Percentiles rank a stretch among this genome's conserved stretches.
phyloP scores from a whole-genome alignment of 92 coral and sea anemone genomes.

The Zoanthus sociatus region DNA sequence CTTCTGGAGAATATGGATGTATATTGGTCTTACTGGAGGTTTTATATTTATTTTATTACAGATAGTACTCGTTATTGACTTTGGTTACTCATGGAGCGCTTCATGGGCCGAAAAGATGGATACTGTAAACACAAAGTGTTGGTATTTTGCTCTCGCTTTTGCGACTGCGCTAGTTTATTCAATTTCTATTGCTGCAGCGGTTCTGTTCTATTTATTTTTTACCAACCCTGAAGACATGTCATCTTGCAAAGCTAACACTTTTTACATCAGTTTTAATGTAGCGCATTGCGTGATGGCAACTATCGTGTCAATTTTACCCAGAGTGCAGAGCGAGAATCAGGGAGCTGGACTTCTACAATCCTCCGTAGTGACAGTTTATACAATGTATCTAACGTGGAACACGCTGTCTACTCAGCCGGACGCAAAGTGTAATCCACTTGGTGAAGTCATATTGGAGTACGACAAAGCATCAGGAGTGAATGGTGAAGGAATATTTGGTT shows the following conservation, averaged over 20 bases:
- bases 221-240: slow-evolving; percentile 88
- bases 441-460: slow-evolving; percentile 90
- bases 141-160: slow-evolving; percentile 93
- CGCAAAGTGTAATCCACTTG: slow-evolving; percentile 93
- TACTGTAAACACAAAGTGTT: slow-evolving; percentile 86
- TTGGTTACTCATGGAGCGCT: slow-evolving; percentile 97
- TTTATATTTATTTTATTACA: slow-evolving; percentile 90
- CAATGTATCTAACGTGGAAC: slow-evolving; percentile 98
- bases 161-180: slow-evolving; percentile 92
- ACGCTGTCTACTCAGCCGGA: slow-evolving; percentile 97
- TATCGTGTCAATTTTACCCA: slow-evolving; percentile 87
- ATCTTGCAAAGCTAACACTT: slow-evolving; percentile 90
- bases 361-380: slow-evolving; percentile 91
- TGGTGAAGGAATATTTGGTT: slow-evolving; percentile 96
- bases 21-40: slow-evolving; percentile 91
- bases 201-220: slow-evolving; percentile 84
- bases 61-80: slow-evolving; percentile 89
- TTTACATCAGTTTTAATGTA: slow-evolving; percentile 94
- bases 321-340: slow-evolving; percentile 82
- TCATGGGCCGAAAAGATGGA: slow-evolving; percentile 99
- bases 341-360: slow-evolving; percentile 97
- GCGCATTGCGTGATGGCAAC: slow-evolving; percentile 93
- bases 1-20: slow-evolving; percentile 92
- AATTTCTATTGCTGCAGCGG: slow-evolving; percentile 85
- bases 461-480: slow-evolving; percentile 97